Conservation (phyloP, 2,888 invertebrate species). For the Philereme transversata region DNA sequence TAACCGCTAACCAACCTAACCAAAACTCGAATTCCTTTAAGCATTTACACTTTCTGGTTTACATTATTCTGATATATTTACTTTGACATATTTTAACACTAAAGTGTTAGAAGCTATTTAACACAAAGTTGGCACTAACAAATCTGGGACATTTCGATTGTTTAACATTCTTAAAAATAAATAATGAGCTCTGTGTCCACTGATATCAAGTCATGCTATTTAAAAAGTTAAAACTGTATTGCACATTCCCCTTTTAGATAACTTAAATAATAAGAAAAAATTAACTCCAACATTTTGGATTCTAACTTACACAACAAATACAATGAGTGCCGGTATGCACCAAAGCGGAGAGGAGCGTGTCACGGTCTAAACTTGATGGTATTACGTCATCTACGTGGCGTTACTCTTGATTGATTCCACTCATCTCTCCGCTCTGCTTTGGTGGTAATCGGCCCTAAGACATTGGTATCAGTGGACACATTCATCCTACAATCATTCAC, state of each 20-base stretch:
- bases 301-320: too few species aligned
- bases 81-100: conserved; percentile 21
- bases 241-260: too few species aligned
- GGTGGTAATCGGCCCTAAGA: neutral
- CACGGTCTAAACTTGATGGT: too few species aligned
- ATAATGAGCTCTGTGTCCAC: conserved; percentile 5
- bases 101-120: conserved; percentile 22
- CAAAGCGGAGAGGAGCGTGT: too few species aligned
- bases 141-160: neutral
- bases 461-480: conserved; percentile 1
- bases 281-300: too few species aligned
- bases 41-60: neutral
- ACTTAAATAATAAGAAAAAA: too few species aligned
- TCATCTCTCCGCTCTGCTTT: too few species aligned
- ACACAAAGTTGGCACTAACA: conserved; percentile 23
- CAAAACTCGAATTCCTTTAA: too few species aligned
- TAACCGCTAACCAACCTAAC: conserved; percentile 12
- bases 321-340: too few species aligned
- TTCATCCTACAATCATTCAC: neutral
- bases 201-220: neutral
- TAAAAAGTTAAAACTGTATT: too few species aligned
- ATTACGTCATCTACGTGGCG: too few species aligned
- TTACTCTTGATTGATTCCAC: too few species aligned
- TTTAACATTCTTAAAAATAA: conserved; percentile 17
- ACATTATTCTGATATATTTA: conserved; percentile 13